A percentile compares a stretch with the other conserved stretches of the same genome.
Evolutionary conservation across 2,888 invertebrate genomes (phyloP).

Genomic region (Nephrotoma guestfalica): DNA sequence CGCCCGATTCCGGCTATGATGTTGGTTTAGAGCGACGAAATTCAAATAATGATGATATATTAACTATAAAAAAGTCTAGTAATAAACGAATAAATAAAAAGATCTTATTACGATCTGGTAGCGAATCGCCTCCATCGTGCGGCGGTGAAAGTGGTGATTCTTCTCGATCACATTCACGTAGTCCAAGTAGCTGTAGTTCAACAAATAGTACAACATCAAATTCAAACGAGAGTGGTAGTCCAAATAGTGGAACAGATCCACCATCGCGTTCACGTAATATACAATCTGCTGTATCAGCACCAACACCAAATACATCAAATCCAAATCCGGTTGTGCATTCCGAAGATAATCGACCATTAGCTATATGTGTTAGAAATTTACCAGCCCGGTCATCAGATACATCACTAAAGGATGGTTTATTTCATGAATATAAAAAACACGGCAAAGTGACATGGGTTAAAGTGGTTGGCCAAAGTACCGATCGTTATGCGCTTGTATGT

Average conservation of each 20-base stretch:
- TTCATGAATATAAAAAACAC: conserved; percentile 97
- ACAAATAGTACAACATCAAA: conserved; percentile 31
- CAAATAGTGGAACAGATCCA: conserved; percentile 27
- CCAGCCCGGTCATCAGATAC: conserved; percentile 84
- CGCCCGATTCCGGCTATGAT: conserved; percentile 19
- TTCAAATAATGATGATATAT: conserved; percentile 9
- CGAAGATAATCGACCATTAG: conserved; percentile 55
- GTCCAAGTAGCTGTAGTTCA: conserved; percentile 33
- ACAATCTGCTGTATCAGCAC: conserved; percentile 26
- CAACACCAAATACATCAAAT: conserved; percentile 11
- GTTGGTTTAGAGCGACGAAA: conserved; percentile 6
- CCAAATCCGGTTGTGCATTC: conserved; percentile 33
- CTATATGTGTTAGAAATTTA: conserved; percentile 82
- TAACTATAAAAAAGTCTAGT: conserved; percentile 15
- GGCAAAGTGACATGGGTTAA: conserved; percentile 94
- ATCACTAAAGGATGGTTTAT: conserved; percentile 91
- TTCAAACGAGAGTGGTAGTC: conserved; percentile 31
- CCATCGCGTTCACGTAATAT: conserved; percentile 31
- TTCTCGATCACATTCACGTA: conserved; percentile 39
- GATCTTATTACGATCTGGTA: conserved; percentile 30
- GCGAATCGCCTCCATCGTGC: conserved; percentile 33
- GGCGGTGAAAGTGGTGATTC: conserved; percentile 35
- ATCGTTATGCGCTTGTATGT: conserved; percentile 86
- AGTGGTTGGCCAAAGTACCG: conserved; percentile 80
- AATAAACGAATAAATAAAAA: conserved; percentile 13